phyloP scores from a whole-genome alignment of 1,140 invertebrate genomes.

The Brachionus paranguensis region DNA sequence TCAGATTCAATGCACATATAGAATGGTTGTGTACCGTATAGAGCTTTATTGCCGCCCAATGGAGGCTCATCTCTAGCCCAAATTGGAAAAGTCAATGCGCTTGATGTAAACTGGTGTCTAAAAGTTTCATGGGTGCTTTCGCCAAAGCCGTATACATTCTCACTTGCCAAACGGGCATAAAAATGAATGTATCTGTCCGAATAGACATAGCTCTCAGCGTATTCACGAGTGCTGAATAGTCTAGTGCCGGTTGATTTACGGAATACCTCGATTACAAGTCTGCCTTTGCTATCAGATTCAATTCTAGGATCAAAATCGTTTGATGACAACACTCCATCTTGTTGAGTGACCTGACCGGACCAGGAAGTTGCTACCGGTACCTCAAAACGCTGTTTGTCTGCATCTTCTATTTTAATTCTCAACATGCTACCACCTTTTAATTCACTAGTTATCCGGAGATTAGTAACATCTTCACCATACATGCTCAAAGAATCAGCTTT shows the following conservation, averaged over 20 bases:
- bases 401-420: constrained; percentile 46
- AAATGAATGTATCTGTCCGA: constrained; percentile 41
- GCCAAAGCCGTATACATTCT: constrained; percentile 38
- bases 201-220: constrained; percentile 38
- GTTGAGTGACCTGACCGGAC: neutral
- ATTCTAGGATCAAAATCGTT: constrained; percentile 26
- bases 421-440: constrained; percentile 6
- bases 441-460: constrained; percentile 2
- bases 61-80: constrained; percentile 34
- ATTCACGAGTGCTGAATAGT: constrained; percentile 36
- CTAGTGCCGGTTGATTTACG: constrained; percentile 9
- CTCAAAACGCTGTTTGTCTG: constrained; percentile 49
- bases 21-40: constrained; percentile 38
- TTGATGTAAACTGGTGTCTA: constrained; percentile 6
- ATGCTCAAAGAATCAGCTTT: constrained; percentile 1
- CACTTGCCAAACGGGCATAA: constrained; percentile 40
- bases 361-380: constrained; percentile 45
- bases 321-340: neutral
- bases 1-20: constrained; percentile 16
- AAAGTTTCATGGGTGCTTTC: constrained; percentile 39
- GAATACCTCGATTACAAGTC: constrained; percentile 22
- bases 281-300: neutral
- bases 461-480: constrained; percentile 35
- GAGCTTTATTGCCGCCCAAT: neutral
- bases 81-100: constrained; percentile 6